Conservation (phyloP, 2,113 vertebrate species). For the Pygoscelis adeliae region DNA sequence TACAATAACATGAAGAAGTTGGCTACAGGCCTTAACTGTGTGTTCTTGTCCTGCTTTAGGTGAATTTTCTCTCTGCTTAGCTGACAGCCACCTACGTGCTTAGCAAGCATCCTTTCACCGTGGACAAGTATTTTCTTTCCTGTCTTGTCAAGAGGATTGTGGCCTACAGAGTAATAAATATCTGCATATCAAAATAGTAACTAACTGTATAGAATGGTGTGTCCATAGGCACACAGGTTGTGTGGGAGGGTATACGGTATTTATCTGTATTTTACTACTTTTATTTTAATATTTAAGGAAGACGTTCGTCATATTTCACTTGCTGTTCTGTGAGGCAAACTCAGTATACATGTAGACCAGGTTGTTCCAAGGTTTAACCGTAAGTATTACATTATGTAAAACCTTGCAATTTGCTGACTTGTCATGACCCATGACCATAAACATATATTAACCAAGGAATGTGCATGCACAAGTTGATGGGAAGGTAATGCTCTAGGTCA, state of each 20-base stretch:
- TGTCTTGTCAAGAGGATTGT: background rate
- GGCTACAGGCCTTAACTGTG: background rate
- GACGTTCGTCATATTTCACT: background rate
- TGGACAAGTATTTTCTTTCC: background rate
- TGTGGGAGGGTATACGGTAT: background rate
- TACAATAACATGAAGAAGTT: background rate
- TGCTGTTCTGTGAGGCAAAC: background rate
- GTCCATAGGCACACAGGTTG: background rate
- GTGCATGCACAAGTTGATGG: no score
- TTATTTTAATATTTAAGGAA: background rate
- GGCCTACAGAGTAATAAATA: background rate
- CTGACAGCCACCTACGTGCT: background rate
- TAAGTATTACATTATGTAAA: no score
- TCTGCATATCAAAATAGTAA: background rate
- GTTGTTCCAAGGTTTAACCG: background rate
- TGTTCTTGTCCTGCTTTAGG: background rate
- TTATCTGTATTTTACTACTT: background rate
- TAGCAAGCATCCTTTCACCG: background rate
- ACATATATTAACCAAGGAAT: no score
- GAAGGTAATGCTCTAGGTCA: background rate
- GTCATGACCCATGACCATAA: background rate
- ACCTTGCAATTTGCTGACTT: background rate
- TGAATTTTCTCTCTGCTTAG: background rate
- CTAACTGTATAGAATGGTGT: background rate
- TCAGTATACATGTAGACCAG: background rate